phyloP scores from a whole-genome alignment of 2,113 vertebrate genomes.

The Atherinomorus stipes region DNA sequence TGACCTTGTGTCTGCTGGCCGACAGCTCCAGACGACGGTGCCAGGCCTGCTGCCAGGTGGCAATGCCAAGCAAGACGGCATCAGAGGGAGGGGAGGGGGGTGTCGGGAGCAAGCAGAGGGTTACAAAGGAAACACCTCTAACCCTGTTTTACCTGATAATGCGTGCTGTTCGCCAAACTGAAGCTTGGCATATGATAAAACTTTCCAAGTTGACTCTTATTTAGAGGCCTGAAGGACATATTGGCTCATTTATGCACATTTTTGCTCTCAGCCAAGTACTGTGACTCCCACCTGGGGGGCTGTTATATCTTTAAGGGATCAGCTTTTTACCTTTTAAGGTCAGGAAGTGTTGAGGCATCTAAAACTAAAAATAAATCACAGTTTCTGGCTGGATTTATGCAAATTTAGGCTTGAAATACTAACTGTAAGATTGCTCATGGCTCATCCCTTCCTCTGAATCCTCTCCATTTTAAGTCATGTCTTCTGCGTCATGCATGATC shows the following conservation, averaged over 20 bases:
- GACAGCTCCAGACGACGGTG: slow-evolving; percentile 68
- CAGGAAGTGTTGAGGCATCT: too few species aligned
- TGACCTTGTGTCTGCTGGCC: slow-evolving; percentile 76
- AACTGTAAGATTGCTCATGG: too few species aligned
- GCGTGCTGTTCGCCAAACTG: background rate
- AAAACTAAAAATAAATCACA: too few species aligned
- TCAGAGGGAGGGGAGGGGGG: slow-evolving; percentile 4
- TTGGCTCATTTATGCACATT: background rate
- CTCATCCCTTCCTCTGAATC: too few species aligned
- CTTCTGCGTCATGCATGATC: background rate
- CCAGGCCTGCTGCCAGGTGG: slow-evolving; percentile 74
- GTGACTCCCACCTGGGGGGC: background rate
- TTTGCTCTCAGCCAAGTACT: background rate
- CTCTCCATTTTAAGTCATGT: background rate
- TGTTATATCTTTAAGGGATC: background rate
- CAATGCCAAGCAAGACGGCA: slow-evolving; percentile 61
- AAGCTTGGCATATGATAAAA: background rate
- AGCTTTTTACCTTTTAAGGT: background rate
- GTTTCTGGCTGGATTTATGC: too few species aligned
- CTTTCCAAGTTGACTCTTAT: background rate
- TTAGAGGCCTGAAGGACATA: background rate
- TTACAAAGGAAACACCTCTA: slow-evolving; percentile 26
- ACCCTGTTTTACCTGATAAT: slow-evolving; percentile 10
- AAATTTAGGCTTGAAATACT: too few species aligned
- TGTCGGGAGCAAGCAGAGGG: slow-evolving; percentile 7